phyloP scores from a whole-genome alignment of 1,140 invertebrate species.

The Orussus abietinus region DNA sequence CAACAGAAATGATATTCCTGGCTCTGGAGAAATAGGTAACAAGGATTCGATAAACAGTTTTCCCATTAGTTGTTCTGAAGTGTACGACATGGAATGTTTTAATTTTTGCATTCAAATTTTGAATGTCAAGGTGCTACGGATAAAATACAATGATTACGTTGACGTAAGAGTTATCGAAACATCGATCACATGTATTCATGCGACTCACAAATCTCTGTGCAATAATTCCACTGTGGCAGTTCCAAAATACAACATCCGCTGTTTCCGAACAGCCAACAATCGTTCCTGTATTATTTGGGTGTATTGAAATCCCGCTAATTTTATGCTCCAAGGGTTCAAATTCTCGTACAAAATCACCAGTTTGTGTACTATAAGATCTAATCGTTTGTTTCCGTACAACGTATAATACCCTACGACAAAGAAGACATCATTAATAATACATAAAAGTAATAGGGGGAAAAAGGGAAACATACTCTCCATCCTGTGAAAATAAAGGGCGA shows the following conservation, averaged over 20 bases:
- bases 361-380: constrained; percentile 57
- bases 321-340: constrained; percentile 50
- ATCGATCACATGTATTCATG: constrained; percentile 27
- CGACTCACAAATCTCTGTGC: constrained; percentile 48
- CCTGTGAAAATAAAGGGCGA: constrained; percentile 59
- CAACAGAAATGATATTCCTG: constrained; percentile 28
- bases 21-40: constrained; percentile 30
- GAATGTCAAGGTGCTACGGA: constrained; percentile 10
- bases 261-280: constrained; percentile 56
- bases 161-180: no score
- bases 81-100: constrained; percentile 44
- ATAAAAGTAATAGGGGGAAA: constrained; percentile 12
- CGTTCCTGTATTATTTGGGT: constrained; percentile 45
- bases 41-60: constrained; percentile 26
- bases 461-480: constrained; percentile 59
- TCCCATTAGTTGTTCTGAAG: constrained; percentile 24
- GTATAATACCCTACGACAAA: constrained; percentile 54
- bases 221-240: constrained; percentile 52
- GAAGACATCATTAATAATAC: constrained; percentile 11
- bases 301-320: constrained; percentile 52
- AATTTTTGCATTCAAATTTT: constrained; percentile 31
- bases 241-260: constrained; percentile 56
- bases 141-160: constrained; percentile 8
- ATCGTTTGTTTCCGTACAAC: constrained; percentile 56
- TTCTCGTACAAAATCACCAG: constrained; percentile 55